Evolutionary conservation across 2,888 invertebrate genomes (phyloP), one percentile per base, ranked within the genome.

Genomic region (Scaptomyza flava): DNA sequence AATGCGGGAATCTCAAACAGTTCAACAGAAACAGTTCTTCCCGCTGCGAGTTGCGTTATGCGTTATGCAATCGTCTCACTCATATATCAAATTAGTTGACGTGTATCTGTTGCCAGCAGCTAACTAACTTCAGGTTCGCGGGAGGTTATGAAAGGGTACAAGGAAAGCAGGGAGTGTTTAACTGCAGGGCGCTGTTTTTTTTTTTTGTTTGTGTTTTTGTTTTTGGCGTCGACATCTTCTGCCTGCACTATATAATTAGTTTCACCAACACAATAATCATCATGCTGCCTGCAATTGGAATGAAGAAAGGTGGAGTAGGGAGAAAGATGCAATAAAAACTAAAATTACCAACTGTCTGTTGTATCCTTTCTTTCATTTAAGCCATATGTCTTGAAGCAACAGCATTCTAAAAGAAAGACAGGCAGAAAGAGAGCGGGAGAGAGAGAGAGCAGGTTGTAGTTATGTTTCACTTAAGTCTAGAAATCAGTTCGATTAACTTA

Each of bases 251-350:
- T 87, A 81, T 87, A 87, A 88, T 87, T 87, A 87, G 87, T 76
- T 85, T 70, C 87, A 81, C 87, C 85, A 87, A 68, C 81, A 79
- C 82, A 87, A 87, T 81, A 88, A 87, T 87, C 88, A 86, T 75
- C 88, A 86, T 75, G 81, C n/a, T n/a, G 41, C 43, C 72, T 56
- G 77, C 76, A 87, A 88, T 79, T 79, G 81, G 77, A 77, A 53
- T 27, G 27, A 27, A 27, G 31, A 45, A 51, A 63, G 50, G 41
- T 41, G 46, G 14, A 23, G 41, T 17, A 9, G 41, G 3, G 36
- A 41, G 41, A 41, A 17, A 50, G 14, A 12, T 46, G 77, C 65
- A 77, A 72, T 82, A 82, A 82, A 82, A 79, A 71, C 56, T 68
- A 36, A 79, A 83, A 81, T 86, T 79, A 72, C 72, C 64, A 64